Conservation (phyloP, 2,113 vertebrate genomes). For the Edolisoma coerulescens region DNA sequence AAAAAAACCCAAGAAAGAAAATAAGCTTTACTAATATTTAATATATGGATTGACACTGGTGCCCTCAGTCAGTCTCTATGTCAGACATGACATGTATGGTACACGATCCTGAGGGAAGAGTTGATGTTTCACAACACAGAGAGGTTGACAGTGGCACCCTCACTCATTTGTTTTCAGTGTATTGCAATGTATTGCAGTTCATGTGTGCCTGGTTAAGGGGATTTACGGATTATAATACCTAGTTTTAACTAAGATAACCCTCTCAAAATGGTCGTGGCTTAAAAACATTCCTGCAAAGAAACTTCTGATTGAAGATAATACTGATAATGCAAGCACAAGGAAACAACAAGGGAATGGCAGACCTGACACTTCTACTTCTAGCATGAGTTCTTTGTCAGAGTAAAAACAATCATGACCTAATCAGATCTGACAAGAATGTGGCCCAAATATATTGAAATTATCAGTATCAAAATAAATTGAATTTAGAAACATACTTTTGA, state of each 20-base stretch:
- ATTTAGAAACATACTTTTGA: background rate
- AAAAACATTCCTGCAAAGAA: background rate
- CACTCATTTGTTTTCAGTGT: background rate
- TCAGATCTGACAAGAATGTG: background rate
- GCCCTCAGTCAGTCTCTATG: background rate
- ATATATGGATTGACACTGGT: background rate
- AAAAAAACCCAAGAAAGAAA: background rate
- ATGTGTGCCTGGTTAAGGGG: background rate
- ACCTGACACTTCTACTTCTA: background rate
- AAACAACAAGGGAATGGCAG: background rate
- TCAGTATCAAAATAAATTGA: background rate
- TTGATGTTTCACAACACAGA: background rate
- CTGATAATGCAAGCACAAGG: background rate
- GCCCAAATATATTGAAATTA: background rate
- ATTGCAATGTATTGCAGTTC: background rate
- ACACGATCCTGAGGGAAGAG: background rate
- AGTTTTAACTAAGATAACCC: background rate
- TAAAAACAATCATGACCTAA: background rate
- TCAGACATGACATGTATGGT: background rate
- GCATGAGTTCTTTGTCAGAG: background rate
- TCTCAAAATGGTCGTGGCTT: background rate
- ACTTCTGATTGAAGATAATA: background rate
- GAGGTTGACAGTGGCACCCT: background rate
- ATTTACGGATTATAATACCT: background rate
- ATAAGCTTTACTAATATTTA: background rate